Conservation (phyloP, 2,888 invertebrate species). For the Agrotis segetum region DNA sequence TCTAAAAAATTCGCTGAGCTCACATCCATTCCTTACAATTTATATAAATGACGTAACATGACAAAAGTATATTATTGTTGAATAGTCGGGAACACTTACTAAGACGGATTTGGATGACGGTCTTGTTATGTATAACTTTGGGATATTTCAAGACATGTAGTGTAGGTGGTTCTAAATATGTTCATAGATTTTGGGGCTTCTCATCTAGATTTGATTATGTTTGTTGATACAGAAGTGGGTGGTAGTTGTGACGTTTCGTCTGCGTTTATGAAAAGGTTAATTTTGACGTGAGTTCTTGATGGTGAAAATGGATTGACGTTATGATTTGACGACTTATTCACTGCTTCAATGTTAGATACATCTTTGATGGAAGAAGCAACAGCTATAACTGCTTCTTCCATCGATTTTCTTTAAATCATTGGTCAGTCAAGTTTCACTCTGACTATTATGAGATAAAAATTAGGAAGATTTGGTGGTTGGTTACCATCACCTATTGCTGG, state of each 20-base stretch:
- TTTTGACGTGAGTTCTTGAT: background rate
- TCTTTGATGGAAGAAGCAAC: too few species aligned
- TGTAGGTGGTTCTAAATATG: slow-evolving; percentile 16
- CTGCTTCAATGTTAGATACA: too few species aligned
- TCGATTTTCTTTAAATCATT: too few species aligned
- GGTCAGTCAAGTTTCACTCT: too few species aligned
- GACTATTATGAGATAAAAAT: too few species aligned
- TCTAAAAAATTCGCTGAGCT: slow-evolving; percentile 9
- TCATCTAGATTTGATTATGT: slow-evolving; percentile 10
- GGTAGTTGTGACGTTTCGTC: slow-evolving; percentile 14
- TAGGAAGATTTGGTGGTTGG: too few species aligned
- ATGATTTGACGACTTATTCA: background rate
- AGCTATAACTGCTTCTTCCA: too few species aligned
- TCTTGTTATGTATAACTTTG: slow-evolving; percentile 4
- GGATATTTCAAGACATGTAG: slow-evolving; percentile 1
- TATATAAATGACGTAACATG: slow-evolving; percentile 9
- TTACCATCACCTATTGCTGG: too few species aligned
- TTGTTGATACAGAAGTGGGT: slow-evolving; percentile 22
- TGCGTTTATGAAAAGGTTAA: slow-evolving; percentile 3
- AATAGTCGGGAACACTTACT: slow-evolving; percentile 1
- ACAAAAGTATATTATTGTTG: slow-evolving; percentile 38
- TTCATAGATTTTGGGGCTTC: slow-evolving; percentile 9
- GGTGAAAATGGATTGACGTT: background rate
- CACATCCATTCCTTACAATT: slow-evolving; percentile 15
- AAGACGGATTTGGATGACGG: slow-evolving; percentile 1